Evolutionary conservation across 1,140 invertebrate genomes (phyloP).

Genomic region (Micrasema longulum): DNA sequence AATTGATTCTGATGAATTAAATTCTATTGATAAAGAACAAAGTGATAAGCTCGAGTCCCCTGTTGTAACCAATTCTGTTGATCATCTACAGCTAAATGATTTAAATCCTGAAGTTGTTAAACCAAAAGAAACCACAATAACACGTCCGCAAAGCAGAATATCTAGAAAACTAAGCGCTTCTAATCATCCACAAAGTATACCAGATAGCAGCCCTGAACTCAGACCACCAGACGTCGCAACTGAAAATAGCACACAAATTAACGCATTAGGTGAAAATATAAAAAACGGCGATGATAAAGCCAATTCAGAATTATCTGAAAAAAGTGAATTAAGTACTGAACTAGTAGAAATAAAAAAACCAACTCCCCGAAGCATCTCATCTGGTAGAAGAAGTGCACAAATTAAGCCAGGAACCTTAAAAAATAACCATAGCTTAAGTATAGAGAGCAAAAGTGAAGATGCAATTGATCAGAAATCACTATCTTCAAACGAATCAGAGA

Average conservation of each 20-base stretch:
- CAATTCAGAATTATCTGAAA: conserved; percentile 9
- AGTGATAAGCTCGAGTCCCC: background rate
- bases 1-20: conserved; percentile 20
- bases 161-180: conserved; percentile 3
- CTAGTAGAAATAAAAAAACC: conserved; percentile 12
- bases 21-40: conserved; percentile 10
- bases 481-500: conserved; percentile 23
- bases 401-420: conserved; percentile 39
- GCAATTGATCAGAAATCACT: conserved; percentile 37
- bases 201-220: background rate
- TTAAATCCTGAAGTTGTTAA: conserved; percentile 13
- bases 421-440: conserved; percentile 32
- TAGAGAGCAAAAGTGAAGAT: conserved; percentile 42
- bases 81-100: too few species aligned
- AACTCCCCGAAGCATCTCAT: conserved; percentile 44
- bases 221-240: background rate
- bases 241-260: conserved; percentile 13
- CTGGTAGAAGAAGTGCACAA: conserved; percentile 36
- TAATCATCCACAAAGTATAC: too few species aligned
- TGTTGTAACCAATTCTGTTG: background rate
- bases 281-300: conserved; percentile 14
- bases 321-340: conserved; percentile 15
- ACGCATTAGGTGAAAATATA: conserved; percentile 18
- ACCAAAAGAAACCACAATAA: background rate
- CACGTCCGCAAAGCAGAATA: conserved; percentile 23